These are phyloP conservation scores for Anabacerthia variegaticeps DNA, from an alignment of 2,797 vertebrate genomes.

Conservation along the genomic window DNA sequence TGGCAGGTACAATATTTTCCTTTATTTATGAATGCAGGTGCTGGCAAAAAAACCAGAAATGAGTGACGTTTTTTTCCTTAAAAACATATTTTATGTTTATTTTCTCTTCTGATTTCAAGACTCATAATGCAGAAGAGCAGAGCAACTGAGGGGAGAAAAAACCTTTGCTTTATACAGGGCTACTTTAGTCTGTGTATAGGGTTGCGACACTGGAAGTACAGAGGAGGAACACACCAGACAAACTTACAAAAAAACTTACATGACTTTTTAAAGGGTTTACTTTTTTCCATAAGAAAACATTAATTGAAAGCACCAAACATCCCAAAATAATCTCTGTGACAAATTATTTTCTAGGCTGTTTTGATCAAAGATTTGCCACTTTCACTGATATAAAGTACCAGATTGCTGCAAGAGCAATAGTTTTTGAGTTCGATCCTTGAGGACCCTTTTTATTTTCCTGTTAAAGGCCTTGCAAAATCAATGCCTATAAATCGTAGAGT, in stretches of 20 bases:
- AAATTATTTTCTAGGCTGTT: conserved; percentile 51
- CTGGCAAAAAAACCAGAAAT: background rate
- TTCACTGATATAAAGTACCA: conserved; percentile 43
- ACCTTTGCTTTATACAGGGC: background rate
- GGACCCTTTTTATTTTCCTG: conserved; percentile 63
- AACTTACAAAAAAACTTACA: background rate
- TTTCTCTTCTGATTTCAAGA: background rate
- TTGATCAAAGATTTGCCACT: conserved; percentile 65
- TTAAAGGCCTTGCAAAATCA: conserved; percentile 72
- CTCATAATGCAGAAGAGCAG: background rate
- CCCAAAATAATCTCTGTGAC: conserved; percentile 32
- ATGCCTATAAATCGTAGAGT: conserved; percentile 73
- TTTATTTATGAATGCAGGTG: conserved; percentile 49
- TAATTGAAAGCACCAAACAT: conserved; percentile 29
- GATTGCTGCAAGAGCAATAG: conserved; percentile 70
- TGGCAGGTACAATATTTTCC: conserved; percentile 55
- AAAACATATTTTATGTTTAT: background rate
- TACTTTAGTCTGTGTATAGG: background rate
- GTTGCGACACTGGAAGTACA: background rate
- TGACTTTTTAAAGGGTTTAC: background rate
- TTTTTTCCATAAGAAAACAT: conserved; percentile 2
- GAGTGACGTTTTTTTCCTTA: background rate
- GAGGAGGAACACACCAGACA: background rate
- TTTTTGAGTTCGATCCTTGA: conserved; percentile 68
- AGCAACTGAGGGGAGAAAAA: background rate